Percentiles rank a stretch among this genome's conserved stretches.
Conservation (phyloP, 2,888 invertebrate species). For the Lamellibrachia satsuma region DNA sequence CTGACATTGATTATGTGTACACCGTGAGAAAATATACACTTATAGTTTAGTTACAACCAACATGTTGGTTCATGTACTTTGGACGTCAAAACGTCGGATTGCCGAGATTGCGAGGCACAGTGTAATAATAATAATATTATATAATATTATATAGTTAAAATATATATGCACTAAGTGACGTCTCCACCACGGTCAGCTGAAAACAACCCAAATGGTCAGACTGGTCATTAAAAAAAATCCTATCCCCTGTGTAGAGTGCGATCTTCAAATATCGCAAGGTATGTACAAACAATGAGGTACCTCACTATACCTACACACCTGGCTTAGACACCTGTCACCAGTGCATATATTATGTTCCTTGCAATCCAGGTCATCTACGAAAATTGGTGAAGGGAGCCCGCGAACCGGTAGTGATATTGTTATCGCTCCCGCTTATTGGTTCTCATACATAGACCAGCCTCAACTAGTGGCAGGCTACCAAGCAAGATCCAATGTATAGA, state of each 20-base stretch:
- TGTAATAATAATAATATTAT: no score
- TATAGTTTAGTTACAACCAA: background rate
- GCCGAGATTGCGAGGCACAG: no score
- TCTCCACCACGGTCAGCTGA: no score
- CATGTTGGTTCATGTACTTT: background rate
- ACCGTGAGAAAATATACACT: background rate
- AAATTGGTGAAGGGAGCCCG: background rate
- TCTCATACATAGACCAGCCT: background rate
- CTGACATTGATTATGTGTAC: background rate
- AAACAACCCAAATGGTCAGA: no score
- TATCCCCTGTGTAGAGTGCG: no score
- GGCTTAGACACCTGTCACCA: no score
- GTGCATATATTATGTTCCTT: background rate
- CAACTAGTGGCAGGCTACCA: background rate
- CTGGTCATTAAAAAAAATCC: no score
- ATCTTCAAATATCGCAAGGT: no score
- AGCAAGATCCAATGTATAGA: background rate
- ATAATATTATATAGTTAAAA: no score
- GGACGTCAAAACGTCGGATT: background rate
- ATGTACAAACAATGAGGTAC: no score
- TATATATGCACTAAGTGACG: no score
- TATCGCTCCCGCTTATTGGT: background rate
- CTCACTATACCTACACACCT: no score
- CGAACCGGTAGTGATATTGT: background rate
- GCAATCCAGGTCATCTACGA: background rate